Conservation (phyloP, 2,888 invertebrate species). For the Callosobruchus maculatus region DNA sequence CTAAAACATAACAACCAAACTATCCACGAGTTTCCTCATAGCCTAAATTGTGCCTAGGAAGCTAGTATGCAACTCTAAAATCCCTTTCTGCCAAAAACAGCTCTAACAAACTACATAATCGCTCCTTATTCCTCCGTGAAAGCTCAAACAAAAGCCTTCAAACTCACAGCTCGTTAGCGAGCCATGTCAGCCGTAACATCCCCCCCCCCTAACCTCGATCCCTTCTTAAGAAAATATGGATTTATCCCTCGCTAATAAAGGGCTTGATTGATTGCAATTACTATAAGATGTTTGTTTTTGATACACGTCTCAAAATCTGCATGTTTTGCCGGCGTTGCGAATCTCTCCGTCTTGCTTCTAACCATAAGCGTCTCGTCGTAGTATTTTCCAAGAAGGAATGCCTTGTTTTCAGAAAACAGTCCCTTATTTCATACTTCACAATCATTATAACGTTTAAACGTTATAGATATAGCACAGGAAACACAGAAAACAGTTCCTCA, state of each 20-base stretch:
- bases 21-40: too few relatives aligned
- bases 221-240: slow-evolving; percentile 17
- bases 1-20: too few relatives aligned
- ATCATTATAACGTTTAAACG: too few relatives aligned
- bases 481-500: too few relatives aligned
- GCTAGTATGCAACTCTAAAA: background rate
- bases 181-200: background rate
- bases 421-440: too few relatives aligned
- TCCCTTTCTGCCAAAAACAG: background rate
- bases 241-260: slow-evolving; percentile 23
- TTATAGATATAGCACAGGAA: too few relatives aligned
- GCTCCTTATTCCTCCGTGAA: background rate
- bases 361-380: background rate
- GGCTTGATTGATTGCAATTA: slow-evolving; percentile 50
- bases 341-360: slow-evolving; percentile 1
- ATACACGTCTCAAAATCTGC: slow-evolving; percentile 46
- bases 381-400: too few relatives aligned
- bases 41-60: too few relatives aligned
- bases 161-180: background rate
- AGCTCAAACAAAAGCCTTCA: background rate
- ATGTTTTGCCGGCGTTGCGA: slow-evolving; percentile 36
- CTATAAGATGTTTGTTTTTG: slow-evolving; percentile 49
- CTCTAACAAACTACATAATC: background rate
- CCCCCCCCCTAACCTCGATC: background rate
- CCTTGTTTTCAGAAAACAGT: too few relatives aligned